Conservation (phyloP, 1,140 invertebrate genomes). For the Microplitis mediator region DNA sequence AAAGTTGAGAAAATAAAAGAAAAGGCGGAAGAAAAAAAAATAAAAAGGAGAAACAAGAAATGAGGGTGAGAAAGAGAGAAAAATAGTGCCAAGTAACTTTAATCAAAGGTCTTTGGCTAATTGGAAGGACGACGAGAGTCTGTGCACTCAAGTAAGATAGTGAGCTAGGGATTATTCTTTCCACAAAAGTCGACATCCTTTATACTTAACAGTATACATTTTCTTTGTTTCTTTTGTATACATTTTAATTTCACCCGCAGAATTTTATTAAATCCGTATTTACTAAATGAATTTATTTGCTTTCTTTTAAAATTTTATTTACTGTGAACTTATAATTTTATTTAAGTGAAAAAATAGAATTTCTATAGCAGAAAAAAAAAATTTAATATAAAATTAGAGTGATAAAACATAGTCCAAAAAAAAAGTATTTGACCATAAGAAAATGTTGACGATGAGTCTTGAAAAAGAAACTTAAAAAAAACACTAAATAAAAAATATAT, state of each 20-base stretch:
- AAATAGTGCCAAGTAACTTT: neutral
- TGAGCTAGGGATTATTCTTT: neutral
- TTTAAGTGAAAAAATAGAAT: too few relatives aligned
- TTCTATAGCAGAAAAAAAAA: too few relatives aligned
- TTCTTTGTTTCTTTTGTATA: neutral
- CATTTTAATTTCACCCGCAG: neutral
- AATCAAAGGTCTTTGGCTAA: neutral
- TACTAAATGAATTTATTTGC: too few relatives aligned
- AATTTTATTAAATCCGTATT: neutral
- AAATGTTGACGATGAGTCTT: too few relatives aligned
- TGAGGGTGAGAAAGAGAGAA: neutral
- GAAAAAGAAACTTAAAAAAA: too few relatives aligned
- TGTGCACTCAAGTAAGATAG: neutral
- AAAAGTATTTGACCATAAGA: too few relatives aligned
- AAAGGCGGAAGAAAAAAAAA: neutral
- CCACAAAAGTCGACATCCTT: neutral
- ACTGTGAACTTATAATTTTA: too few relatives aligned
- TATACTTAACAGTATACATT: neutral
- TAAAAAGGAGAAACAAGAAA: neutral
- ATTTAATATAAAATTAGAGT: too few relatives aligned
- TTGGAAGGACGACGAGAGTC: neutral
- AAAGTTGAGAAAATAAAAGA: too few relatives aligned
- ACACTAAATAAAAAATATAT: too few relatives aligned
- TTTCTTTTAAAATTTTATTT: too few relatives aligned
- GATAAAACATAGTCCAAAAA: too few relatives aligned